Conservation (phyloP, 1,140 invertebrate species). For the Micrasema minimum region DNA sequence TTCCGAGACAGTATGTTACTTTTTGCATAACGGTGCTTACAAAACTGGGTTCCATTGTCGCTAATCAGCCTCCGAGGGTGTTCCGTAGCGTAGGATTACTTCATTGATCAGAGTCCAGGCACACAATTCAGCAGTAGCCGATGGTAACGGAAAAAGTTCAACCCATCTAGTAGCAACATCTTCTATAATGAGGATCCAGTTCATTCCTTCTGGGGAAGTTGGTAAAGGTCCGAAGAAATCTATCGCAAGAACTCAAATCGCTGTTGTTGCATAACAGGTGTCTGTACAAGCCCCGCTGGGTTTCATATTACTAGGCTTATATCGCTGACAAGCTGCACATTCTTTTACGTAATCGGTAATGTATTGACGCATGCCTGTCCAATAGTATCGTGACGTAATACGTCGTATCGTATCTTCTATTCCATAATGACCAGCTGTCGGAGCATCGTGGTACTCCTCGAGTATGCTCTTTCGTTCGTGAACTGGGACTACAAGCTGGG, state of each 20-base stretch:
- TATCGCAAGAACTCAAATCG: neutral
- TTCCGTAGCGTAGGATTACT: slow-evolving; percentile 36
- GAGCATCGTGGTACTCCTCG: slow-evolving; percentile 52
- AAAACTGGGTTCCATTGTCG: slow-evolving; percentile 59
- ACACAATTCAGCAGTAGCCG: neutral
- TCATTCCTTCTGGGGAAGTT: slow-evolving; percentile 38
- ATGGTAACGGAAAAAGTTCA: neutral
- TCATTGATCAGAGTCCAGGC: neutral
- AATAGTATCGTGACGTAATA: slow-evolving; percentile 52
- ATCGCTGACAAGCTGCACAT: slow-evolving; percentile 1
- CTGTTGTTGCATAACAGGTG: neutral
- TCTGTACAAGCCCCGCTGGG: neutral
- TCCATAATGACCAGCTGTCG: slow-evolving; percentile 55
- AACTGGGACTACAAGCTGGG: slow-evolving; percentile 1
- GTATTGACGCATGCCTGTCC: slow-evolving; percentile 34
- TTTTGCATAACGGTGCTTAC: slow-evolving; percentile 58
- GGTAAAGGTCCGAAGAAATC: slow-evolving; percentile 7
- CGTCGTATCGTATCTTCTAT: slow-evolving; percentile 49
- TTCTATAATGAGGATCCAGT: slow-evolving; percentile 52
- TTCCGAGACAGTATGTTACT: slow-evolving; percentile 48
- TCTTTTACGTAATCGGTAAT: neutral
- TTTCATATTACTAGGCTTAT: slow-evolving; percentile 1
- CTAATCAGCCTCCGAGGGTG: slow-evolving; percentile 54
- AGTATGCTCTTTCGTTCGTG: slow-evolving; percentile 41
- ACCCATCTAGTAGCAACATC: slow-evolving; percentile 43